These are phyloP conservation scores for Octonoba sinensis DNA, from an alignment of 2,888 invertebrate genomes.

Conservation along the genomic window DNA sequence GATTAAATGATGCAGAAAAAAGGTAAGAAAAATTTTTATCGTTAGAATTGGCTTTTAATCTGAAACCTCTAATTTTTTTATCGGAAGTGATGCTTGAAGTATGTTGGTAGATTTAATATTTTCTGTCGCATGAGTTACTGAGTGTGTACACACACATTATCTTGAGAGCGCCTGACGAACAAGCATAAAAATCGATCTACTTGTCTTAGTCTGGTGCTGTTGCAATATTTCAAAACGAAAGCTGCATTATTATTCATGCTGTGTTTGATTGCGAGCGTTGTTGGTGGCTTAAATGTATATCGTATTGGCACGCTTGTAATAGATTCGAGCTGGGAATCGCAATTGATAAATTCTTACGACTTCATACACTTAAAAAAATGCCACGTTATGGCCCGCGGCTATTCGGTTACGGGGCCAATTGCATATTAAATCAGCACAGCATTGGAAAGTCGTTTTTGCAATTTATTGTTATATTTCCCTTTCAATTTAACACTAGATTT, in stretches of 20 bases:
- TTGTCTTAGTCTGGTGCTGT: constrained; percentile 6
- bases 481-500: no score
- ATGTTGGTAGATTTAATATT: no score
- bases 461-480: no score
- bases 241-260: constrained; percentile 15
- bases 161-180: neutral
- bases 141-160: constrained; percentile 22
- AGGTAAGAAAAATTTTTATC: no score
- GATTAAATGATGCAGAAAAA: no score
- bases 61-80: no score
- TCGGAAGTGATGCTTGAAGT: no score
- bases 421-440: constrained; percentile 1
- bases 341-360: constrained; percentile 16
- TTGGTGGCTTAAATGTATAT: constrained; percentile 3
- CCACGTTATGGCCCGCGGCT: constrained; percentile 11
- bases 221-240: constrained; percentile 2
- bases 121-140: no score
- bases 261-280: no score
- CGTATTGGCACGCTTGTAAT: constrained; percentile 2
- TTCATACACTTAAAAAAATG: no score
- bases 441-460: no score
- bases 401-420: neutral
- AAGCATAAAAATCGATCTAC: constrained; percentile 9
- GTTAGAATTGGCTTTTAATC: no score
- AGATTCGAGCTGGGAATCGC: neutral